Evolutionary conservation across 2,113 vertebrate species (phyloP), one percentile per base, ranked within the genome.

Genomic region (Microtus ochrogaster): DNA sequence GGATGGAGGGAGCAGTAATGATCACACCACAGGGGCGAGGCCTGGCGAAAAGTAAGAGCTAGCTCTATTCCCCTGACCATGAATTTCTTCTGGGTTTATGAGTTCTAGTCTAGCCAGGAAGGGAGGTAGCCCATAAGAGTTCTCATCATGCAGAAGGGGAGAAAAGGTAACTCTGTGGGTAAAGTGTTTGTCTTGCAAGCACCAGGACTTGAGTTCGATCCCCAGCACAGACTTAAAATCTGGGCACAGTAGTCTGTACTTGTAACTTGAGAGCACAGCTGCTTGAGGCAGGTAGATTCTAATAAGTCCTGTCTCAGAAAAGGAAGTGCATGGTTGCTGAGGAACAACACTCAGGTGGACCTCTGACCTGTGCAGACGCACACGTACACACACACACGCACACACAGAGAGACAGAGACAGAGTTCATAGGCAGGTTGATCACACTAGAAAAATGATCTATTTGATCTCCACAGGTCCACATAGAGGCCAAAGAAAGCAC

Each of bases 1-100:
- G 13, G 66, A 77, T 5, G 2, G 36, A 68, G 74, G 44, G 3
- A 84, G 24, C 44, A 0, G 0, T 30, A 4, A 8, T 19, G 28
- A 49, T 33, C 70, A 65, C 83, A 8, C 9, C 33, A 66, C 14
- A 49, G 81, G 39, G 2, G 30, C 9, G 28, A 41, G 39, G 12
- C 49, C 81, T 28, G n/a, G 24, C n/a, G 9, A 26, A 21, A 47
- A 33, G 11, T 14, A 30, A 90, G 74, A 36, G 14, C 30, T 58
- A 74, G 16, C 66, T 89, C 33, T 28, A 16, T 26, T 68, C 47
- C 21, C 63, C 10, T 81, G 39, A 11, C 47, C 39, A 22, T 52
- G 55, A 79, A 39, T 82, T 63, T 14, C 10, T 47, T 44, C 33
- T 47, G 61, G 41, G 61, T 22, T 66, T 66, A 66, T 49, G 44